Evolutionary conservation across 2,888 invertebrate genomes (phyloP).

Genomic region (Drosophila fungiperda): DNA sequence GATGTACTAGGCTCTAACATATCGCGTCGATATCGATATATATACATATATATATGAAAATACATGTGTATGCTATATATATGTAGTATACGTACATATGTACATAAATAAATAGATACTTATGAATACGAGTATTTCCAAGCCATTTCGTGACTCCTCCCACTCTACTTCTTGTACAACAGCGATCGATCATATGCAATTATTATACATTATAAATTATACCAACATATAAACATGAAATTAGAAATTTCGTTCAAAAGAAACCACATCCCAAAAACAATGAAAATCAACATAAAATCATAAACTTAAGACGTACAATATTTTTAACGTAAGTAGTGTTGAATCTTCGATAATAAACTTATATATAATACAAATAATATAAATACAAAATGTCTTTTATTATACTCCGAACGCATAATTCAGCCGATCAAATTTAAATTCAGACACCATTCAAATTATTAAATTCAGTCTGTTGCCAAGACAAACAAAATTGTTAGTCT

Average conservation of each 20-base stretch:
- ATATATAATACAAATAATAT: slow-evolving; percentile 62
- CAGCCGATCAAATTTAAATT: neutral
- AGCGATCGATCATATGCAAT: slow-evolving; percentile 73
- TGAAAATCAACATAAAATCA: slow-evolving; percentile 53
- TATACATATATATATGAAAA: neutral
- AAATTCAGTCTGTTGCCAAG: neutral
- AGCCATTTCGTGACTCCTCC: slow-evolving; percentile 60
- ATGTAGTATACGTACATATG: slow-evolving; percentile 24
- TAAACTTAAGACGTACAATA: slow-evolving; percentile 74
- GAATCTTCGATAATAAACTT: slow-evolving; percentile 80
- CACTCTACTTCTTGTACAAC: slow-evolving; percentile 65
- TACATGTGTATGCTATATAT: slow-evolving; percentile 22
- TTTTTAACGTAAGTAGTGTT: slow-evolving; percentile 78
- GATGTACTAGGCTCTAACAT: slow-evolving; percentile 58
- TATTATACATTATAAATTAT: slow-evolving; percentile 71
- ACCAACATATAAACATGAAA: slow-evolving; percentile 57
- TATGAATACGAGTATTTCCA: slow-evolving; percentile 40
- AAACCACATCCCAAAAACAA: slow-evolving; percentile 17
- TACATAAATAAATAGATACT: slow-evolving; percentile 12
- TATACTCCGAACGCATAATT: neutral
- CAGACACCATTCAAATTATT: neutral
- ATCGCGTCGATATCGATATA: slow-evolving; percentile 38
- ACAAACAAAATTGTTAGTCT: neutral
- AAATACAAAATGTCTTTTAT: neutral
- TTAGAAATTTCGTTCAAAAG: slow-evolving; percentile 67